These are phyloP conservation scores for Cyclura pinguis DNA, from an alignment of 2,797 vertebrate species.

Conservation along the genomic window DNA sequence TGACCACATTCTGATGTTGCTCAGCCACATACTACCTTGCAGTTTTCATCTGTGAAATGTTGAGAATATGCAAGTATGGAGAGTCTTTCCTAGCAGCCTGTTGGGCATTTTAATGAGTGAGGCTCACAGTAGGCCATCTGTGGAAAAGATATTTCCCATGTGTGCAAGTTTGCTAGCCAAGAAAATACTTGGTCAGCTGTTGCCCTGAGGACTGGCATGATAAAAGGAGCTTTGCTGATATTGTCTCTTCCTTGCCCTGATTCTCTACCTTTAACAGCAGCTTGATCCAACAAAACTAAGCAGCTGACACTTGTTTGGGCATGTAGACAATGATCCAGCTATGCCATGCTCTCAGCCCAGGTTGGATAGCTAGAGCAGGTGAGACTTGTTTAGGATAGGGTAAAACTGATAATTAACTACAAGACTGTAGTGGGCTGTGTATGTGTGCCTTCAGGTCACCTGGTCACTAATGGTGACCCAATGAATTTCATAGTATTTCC, in stretches of 20 bases:
- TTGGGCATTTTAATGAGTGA: background rate
- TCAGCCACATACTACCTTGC: too few relatives aligned
- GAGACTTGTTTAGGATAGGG: too few relatives aligned
- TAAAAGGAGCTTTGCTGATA: background rate
- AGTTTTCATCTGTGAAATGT: too few relatives aligned
- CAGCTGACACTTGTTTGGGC: background rate
- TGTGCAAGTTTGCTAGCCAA: background rate
- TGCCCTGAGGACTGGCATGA: background rate
- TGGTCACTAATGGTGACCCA: too few relatives aligned
- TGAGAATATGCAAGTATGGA: too few relatives aligned
- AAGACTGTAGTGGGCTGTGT: too few relatives aligned
- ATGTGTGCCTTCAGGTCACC: too few relatives aligned
- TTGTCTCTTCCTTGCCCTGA: background rate
- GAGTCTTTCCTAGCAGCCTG: background rate
- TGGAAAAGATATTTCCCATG: background rate
- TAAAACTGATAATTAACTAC: too few relatives aligned
- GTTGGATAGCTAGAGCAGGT: too few relatives aligned
- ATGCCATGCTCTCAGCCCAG: too few relatives aligned
- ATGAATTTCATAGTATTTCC: too few relatives aligned
- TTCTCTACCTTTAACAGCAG: background rate
- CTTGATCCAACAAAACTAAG: background rate
- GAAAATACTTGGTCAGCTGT: background rate
- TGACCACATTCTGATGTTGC: too few relatives aligned
- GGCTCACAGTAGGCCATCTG: background rate
- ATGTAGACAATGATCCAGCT: background rate